Evolutionary conservation across 2,888 invertebrate species (phyloP).

Genomic region (Acanthococcus lagerstroemiae): DNA sequence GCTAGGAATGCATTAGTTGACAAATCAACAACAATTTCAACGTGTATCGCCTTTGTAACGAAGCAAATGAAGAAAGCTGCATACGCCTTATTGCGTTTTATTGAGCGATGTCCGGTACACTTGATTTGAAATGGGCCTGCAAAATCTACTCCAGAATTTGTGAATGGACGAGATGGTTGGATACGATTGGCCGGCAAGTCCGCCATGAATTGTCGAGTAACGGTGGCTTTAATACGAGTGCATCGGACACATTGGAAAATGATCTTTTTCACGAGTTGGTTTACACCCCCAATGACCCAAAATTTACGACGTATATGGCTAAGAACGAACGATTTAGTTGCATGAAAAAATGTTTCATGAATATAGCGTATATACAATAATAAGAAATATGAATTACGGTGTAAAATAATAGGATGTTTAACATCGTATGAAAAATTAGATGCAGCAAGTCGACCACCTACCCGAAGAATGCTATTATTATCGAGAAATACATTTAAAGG

Average conservation of each 20-base stretch:
- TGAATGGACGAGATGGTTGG: neutral
- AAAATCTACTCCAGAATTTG: neutral
- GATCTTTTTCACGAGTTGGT: neutral
- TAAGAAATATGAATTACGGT: neutral
- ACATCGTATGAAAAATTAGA: neutral
- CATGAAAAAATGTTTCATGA: neutral
- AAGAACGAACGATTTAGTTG: neutral
- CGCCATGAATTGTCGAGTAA: neutral
- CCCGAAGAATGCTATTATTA: neutral
- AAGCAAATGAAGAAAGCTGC: slow-evolving; percentile 3
- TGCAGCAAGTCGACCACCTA: neutral
- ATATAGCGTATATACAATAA: neutral
- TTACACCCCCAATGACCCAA: neutral
- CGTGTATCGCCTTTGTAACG: neutral
- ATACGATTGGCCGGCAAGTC: neutral
- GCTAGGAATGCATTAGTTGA: neutral
- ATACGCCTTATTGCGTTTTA: neutral
- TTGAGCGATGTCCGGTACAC: slow-evolving; percentile 8
- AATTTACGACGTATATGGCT: neutral
- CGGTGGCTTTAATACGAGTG: neutral
- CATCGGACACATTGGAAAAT: neutral
- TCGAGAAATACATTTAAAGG: slow-evolving; percentile 3
- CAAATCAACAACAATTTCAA: neutral
- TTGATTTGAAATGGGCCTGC: neutral
- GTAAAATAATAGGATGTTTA: slow-evolving; percentile 6